Evolutionary conservation across 2,113 vertebrate genomes (phyloP), one percentile per base, ranked within the genome.

Genomic region (Pyxicephalus adspersus): DNA sequence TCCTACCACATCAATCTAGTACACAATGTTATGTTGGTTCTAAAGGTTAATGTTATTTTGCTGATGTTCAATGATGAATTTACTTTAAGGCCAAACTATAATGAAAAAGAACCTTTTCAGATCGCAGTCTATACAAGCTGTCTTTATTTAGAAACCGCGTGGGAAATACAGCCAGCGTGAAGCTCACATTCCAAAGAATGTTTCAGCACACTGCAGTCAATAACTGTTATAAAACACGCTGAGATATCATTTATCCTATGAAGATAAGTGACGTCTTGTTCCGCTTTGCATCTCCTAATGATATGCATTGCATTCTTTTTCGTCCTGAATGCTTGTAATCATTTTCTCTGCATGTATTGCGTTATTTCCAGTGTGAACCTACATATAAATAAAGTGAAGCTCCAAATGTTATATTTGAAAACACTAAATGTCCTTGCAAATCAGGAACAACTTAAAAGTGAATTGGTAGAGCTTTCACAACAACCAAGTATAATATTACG

Each of bases 21-120:
- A 31, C 22, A 20, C 52, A 22, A 6, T 8, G 15, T 52, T 31
- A 23, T 15, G 51, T 18, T 55, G 17, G 4, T 28, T 58, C 1
- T 17, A 73, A 73, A 73, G 70, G 70, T 73, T 73, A 73, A 73
- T 58, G 31, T 26, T 57, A 57, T 57, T 73, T 73, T 58, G 45
- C 52, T 73, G 57, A 73, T 58, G 55, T 34, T 73, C 52, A 16
- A 19, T 19, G 17, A 73, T 58, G 52, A 58, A 73, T 58, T 73
- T 54, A 60, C 29, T 38, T 23, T 58, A 25, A 54, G 20, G 52
- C 5, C 54, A 34, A 19, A 57, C 55, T 22, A 57, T 31, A 58
- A 73, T 73, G 52, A 74, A 74, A 34, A 38, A 38, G 54, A 74
- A 38, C 31, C 13, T 38, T 17, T 74, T 58, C 15, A 38, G 54